phyloP scores from a whole-genome alignment of 2,888 invertebrate genomes.

The Aspidapion aeneum region DNA sequence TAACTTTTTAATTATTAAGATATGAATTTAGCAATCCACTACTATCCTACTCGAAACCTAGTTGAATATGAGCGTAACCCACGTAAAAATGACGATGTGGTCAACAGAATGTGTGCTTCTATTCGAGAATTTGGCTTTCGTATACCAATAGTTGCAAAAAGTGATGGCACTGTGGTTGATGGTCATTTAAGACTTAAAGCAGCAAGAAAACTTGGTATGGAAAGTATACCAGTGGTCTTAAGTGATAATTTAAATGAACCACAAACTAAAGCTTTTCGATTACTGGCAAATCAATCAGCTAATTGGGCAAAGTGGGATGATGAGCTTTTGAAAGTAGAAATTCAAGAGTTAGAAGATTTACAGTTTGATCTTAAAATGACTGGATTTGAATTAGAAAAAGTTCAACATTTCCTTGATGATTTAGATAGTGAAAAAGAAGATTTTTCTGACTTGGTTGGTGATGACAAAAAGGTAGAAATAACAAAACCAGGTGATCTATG shows the following conservation, averaged over 20 bases:
- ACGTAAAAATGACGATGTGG: too few relatives aligned
- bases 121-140: too few relatives aligned
- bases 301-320: constrained; percentile 14
- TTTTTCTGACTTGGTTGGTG: neutral
- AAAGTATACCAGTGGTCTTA: neutral
- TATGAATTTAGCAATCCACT: too few relatives aligned
- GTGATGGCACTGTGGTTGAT: too few relatives aligned
- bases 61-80: too few relatives aligned
- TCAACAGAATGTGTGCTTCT: too few relatives aligned
- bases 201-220: too few relatives aligned
- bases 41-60: too few relatives aligned
- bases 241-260: neutral
- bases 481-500: constrained; percentile 5
- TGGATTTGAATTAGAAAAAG: constrained; percentile 17
- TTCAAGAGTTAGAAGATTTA: constrained; percentile 20
- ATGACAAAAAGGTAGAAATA: constrained; percentile 2
- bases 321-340: constrained; percentile 17
- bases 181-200: too few relatives aligned
- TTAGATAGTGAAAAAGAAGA: constrained; percentile 1
- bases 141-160: too few relatives aligned
- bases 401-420: constrained; percentile 14
- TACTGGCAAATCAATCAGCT: constrained; percentile 17
- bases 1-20: too few relatives aligned
- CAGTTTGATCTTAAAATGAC: constrained; percentile 18
- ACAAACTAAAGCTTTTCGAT: constrained; percentile 15